Evolutionary conservation across 2,888 invertebrate genomes (phyloP).

Genomic region (Latrodectus hesperus): DNA sequence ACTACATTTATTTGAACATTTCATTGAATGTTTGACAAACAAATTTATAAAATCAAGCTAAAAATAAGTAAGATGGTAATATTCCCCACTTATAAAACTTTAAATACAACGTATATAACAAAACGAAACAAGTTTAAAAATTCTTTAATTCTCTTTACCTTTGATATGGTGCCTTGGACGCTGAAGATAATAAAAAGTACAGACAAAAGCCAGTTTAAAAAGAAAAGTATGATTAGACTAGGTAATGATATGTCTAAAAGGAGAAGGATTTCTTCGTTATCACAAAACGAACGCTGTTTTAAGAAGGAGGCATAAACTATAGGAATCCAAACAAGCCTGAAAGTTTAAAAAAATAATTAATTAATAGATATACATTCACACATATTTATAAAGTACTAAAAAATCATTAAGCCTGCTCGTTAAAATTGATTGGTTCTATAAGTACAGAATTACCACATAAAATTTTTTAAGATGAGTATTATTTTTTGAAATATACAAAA

Average conservation of each 20-base stretch:
- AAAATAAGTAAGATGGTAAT: too few relatives aligned
- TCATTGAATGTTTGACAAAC: too few relatives aligned
- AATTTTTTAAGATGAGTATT: too few relatives aligned
- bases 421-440: too few relatives aligned
- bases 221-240: conserved; percentile 25
- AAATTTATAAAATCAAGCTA: too few relatives aligned
- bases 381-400: too few relatives aligned
- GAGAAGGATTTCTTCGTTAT: background rate
- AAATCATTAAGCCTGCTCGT: too few relatives aligned
- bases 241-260: conserved; percentile 34
- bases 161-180: conserved; percentile 42
- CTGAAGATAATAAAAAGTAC: conserved; percentile 34
- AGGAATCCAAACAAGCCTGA: conserved; percentile 52
- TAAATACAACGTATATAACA: background rate
- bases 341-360: background rate
- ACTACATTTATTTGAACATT: too few relatives aligned
- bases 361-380: too few relatives aligned
- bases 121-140: background rate
- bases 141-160: conserved; percentile 16
- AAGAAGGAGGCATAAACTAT: conserved; percentile 38
- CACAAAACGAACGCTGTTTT: conserved; percentile 15
- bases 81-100: too few relatives aligned
- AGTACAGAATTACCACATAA: too few relatives aligned
- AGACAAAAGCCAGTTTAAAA: conserved; percentile 45
- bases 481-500: too few relatives aligned